These are phyloP conservation scores for Enteromius treurensis DNA, from an alignment of 2,797 vertebrate species.

Conservation along the genomic window DNA sequence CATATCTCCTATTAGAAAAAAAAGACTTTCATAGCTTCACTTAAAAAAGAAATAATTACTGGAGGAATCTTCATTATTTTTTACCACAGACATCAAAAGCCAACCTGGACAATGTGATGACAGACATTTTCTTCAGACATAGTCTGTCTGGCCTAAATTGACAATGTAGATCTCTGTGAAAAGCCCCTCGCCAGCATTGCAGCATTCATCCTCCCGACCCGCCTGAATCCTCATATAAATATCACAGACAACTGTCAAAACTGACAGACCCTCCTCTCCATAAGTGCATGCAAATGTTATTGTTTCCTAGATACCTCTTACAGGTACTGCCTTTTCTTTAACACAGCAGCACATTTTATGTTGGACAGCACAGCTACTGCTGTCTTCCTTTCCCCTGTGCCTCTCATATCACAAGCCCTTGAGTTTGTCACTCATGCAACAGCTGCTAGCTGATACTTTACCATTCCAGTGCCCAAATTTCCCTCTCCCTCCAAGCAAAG, in stretches of 20 bases:
- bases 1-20: slow-evolving; percentile 6
- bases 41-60: neutral
- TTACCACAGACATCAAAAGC: slow-evolving; percentile 50
- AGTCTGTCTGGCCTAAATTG: slow-evolving; percentile 31
- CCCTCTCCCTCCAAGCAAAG: slow-evolving; percentile 71
- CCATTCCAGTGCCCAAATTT: slow-evolving; percentile 67
- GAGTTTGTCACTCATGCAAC: slow-evolving; percentile 88
- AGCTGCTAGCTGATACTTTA: slow-evolving; percentile 89
- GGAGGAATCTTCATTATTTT: slow-evolving; percentile 30
- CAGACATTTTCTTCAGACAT: slow-evolving; percentile 52
- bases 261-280: neutral
- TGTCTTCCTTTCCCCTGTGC: slow-evolving; percentile 74
- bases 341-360: slow-evolving; percentile 62
- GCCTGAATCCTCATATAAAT: neutral
- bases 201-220: slow-evolving; percentile 45
- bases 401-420: slow-evolving; percentile 82
- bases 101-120: slow-evolving; percentile 54
- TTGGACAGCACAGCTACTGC: slow-evolving; percentile 76
- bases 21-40: neutral
- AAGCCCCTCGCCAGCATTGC: slow-evolving; percentile 65
- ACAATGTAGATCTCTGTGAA: slow-evolving; percentile 62
- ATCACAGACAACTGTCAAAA: neutral
- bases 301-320: slow-evolving; percentile 45
- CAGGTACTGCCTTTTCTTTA: slow-evolving; percentile 61
- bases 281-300: slow-evolving; percentile 47